Base-by-base conservation (phyloP, 2,797 vertebrate species). In the Leucoraja ocellata region DNA sequence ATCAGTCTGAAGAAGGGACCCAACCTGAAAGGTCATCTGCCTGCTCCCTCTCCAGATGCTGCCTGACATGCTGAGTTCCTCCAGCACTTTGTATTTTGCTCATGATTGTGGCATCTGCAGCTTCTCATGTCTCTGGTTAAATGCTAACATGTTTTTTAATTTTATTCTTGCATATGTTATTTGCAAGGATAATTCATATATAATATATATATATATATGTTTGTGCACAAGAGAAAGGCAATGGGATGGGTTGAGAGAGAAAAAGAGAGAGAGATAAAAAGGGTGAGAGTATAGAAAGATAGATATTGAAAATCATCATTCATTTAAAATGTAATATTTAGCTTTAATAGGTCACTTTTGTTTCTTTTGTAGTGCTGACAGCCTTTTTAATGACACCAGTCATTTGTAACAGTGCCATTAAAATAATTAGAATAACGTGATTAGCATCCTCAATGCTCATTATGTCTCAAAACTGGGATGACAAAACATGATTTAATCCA, bases 381-480 rank as follows among this genome's bases (percentile, higher is more conserved):
- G 18, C 36, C 68, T 39, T 28, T 91, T 91, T 54, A 23, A 74
- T 1, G 73, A 39, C 68, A 46, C 5, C 36, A 74, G 11, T 21
- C 90, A 91, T 74, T 73, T 14, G 18, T 25, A 46, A 73, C 63
- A 0, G 65, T 73, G 65, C 36, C 90, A 74, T 74, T 73, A 91
- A 91, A 73, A 8, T 83, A 83, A 91, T 91, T 91, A 39, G 10
- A 46, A 6, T 25, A 36, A 39, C 28, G 36, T 14, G 90, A 91
- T 91, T 91, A 28, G 68, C 68, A 91, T 74, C 73, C 73, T 74
- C 68, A 91, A 63, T 88, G 28, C n/a, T 63, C 58, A 84, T 61
- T 84, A 83, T 58, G 14, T 63, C 61, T 61, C 65, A 91, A 25
- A 91, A 46, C 1, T 2, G 2, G 36, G 21, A 91, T 25, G 32